Evolutionary conservation across 2,888 invertebrate genomes (phyloP), one percentile per base, ranked within the genome.

Genomic region (Thereva unica): DNA sequence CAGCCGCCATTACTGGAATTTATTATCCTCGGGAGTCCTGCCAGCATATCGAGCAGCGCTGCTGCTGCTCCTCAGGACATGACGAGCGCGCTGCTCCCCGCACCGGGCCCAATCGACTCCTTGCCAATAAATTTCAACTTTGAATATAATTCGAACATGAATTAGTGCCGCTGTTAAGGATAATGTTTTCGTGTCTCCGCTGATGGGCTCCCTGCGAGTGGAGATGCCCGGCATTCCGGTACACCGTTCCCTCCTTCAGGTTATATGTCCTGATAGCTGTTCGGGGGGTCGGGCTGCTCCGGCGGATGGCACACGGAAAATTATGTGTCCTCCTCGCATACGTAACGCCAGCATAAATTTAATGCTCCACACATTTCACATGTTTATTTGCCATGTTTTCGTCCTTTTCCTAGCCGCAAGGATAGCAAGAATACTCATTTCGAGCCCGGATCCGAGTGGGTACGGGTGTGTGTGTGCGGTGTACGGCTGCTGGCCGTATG

Each of bases 1-100:
- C 70, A 70, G 69, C 69, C 57, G 69, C 59, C 49, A 12, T 59
- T 59, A 59, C 53, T 49, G 47, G 66, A 71, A 71, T 71, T 71
- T 71, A 71, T 71, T 68, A 67, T 69, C 63, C 71, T 68, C 71
- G 47, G 59, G 71, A 69, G 71, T 70, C 71, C 71, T 50, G 54
- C 37, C 50, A 35, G 23, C 23, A 23, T 23, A 23, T 23, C 23
- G 23, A 23, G 49, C 23, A 41, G 37, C 42, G 35, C 38, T 64
- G 6, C 42, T 42, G 42, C 50, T 10, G 10, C 41, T 66, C 38
- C 23, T 23, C 2, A 23, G 40, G 61, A 34, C 56, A 10, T 55
- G 52, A 53, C 59, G 50, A 45, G 47, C 37, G 52, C 8, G n/a
- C n/a, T 49, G 12, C 64, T 56, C 47, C 23, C 47, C 23, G 66